These are phyloP conservation scores for Cercocebus atys DNA, from an alignment of 2,113 vertebrate genomes.

Conservation along the genomic window DNA sequence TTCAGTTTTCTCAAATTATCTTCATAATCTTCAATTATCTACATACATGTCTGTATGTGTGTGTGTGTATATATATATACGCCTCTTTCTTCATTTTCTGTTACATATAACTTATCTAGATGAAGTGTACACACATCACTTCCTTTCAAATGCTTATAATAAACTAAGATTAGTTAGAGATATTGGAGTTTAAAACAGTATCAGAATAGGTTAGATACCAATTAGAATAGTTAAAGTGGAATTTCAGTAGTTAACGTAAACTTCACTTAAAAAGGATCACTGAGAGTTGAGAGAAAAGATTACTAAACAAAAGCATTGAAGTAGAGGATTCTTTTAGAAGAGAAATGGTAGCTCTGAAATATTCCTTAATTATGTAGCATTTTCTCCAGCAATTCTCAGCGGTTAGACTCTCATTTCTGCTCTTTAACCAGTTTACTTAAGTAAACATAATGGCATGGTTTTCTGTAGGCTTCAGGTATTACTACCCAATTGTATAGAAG, in stretches of 20 bases:
- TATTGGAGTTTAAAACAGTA: neutral
- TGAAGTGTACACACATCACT: neutral
- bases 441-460: neutral
- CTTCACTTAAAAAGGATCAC: neutral
- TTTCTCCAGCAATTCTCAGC: neutral
- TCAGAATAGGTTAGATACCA: neutral
- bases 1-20: neutral
- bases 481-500: neutral
- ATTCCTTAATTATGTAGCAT: neutral
- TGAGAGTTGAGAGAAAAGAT: neutral
- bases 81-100: neutral
- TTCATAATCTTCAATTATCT: neutral
- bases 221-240: neutral
- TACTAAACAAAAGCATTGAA: neutral
- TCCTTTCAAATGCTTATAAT: neutral
- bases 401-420: neutral
- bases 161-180: neutral
- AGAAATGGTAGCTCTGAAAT: neutral
- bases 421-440: neutral
- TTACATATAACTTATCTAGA: neutral
- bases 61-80: neutral
- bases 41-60: neutral
- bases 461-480: neutral
- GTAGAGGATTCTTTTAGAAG: neutral
- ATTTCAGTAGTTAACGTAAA: neutral